phyloP scores from a whole-genome alignment of 2,888 invertebrate genomes.

The Fabriciana adippe region DNA sequence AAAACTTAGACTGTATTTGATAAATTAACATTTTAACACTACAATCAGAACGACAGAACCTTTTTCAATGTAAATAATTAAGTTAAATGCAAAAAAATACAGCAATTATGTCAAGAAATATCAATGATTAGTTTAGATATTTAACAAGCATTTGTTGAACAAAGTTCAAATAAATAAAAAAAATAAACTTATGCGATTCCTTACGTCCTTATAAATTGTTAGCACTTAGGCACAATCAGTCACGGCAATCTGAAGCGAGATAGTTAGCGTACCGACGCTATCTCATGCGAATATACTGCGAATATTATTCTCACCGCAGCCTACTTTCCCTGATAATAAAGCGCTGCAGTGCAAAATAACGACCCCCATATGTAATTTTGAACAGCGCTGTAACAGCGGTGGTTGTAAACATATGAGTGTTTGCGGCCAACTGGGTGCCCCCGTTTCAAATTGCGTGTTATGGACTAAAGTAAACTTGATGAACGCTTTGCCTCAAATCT shows the following conservation, averaged over 20 bases:
- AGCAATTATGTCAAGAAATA: neutral
- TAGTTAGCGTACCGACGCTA: slow-evolving; percentile 44
- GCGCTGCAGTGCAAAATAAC: slow-evolving; percentile 40
- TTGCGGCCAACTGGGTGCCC: slow-evolving; percentile 37
- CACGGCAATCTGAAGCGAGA: slow-evolving; percentile 40
- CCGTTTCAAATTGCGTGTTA: slow-evolving; percentile 37
- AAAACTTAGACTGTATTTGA: too few species aligned
- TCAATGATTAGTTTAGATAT: neutral
- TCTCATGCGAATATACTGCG: slow-evolving; percentile 44
- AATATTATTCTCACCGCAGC: slow-evolving; percentile 42
- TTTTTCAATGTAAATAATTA: too few species aligned
- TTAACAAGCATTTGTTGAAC: neutral
- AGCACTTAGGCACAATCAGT: slow-evolving; percentile 36
- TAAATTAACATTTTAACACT: too few species aligned
- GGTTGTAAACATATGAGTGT: slow-evolving; percentile 36
- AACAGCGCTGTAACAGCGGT: slow-evolving; percentile 36
- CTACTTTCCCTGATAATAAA: slow-evolving; percentile 41
- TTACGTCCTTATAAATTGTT: slow-evolving; percentile 27
- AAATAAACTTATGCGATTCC: neutral
- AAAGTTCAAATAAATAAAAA: neutral
- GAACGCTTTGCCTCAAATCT: slow-evolving; percentile 19
- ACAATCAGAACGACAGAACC: too few species aligned
- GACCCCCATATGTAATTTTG: slow-evolving; percentile 41
- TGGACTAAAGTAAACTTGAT: slow-evolving; percentile 31
- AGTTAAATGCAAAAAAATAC: neutral